A percentile compares a stretch with the other conserved stretches of the same genome.
Evolutionary conservation across 2,888 invertebrate genomes (phyloP).

Genomic region (Torymus texanus): DNA sequence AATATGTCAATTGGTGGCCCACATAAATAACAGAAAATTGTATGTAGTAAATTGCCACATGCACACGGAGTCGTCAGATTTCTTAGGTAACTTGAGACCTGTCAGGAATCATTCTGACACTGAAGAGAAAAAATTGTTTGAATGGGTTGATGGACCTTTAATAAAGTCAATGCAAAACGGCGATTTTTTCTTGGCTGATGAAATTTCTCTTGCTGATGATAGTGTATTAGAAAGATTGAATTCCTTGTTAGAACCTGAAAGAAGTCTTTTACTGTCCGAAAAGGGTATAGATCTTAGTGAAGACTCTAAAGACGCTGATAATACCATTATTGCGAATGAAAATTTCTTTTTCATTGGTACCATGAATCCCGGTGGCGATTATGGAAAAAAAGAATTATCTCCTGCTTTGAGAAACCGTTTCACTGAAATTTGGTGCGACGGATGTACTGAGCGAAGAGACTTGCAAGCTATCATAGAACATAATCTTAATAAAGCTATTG

Average conservation of each 20-base stretch:
- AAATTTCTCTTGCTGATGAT: constrained; percentile 99
- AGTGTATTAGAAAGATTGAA: constrained; percentile 98
- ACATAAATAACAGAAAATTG: constrained; percentile 81
- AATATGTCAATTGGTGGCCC: constrained; percentile 91
- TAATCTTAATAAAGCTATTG: constrained; percentile 81
- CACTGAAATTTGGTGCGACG: constrained; percentile 98
- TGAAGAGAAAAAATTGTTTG: constrained; percentile 83
- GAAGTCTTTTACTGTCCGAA: constrained; percentile 93
- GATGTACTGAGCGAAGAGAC: constrained; percentile 84
- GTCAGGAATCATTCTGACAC: constrained; percentile 81
- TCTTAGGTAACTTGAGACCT: constrained; percentile 95
- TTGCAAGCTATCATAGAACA: constrained; percentile 87
- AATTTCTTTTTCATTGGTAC: constrained; percentile 94
- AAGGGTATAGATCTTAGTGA: constrained; percentile 82
- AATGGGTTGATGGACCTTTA: constrained; percentile 98
- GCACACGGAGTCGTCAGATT: constrained; percentile 98
- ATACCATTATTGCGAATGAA: constrained; percentile 81
- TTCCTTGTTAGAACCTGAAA: constrained; percentile 94
- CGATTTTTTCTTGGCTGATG: constrained; percentile 94
- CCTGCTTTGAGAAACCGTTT: constrained; percentile 98
- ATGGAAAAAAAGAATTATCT: constrained; percentile 98
- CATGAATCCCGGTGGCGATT: constrained; percentile 99
- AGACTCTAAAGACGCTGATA: constrained; percentile 70
- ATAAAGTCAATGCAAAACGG: constrained; percentile 93
- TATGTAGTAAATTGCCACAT: constrained; percentile 97